Evolutionary conservation across 2,888 invertebrate genomes (phyloP).

Genomic region (Dicycla oo): DNA sequence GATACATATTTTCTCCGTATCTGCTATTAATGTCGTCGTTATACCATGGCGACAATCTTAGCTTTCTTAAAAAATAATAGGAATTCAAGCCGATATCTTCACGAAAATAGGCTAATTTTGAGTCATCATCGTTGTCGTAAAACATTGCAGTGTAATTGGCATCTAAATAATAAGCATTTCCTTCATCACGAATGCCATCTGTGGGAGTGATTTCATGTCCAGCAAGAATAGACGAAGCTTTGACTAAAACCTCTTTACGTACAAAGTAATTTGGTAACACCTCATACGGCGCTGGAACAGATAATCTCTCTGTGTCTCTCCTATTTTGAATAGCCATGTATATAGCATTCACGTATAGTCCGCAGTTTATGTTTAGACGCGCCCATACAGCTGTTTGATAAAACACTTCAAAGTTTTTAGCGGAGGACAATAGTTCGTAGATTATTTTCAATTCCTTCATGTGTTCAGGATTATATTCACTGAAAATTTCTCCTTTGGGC

Average conservation of each 20-base stretch:
- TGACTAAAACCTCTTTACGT: conserved; percentile 90
- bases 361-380: conserved; percentile 91
- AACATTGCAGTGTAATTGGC: conserved; percentile 84
- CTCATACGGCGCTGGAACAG: conserved; percentile 92
- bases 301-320: conserved; percentile 89
- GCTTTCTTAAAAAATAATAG: conserved; percentile 90
- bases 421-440: conserved; percentile 88
- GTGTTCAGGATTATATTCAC: conserved; percentile 80
- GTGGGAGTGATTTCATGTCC: conserved; percentile 74
- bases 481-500: conserved; percentile 82
- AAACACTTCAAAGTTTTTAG: conserved; percentile 91
- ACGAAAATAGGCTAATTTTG: conserved; percentile 92
- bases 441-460: conserved; percentile 78
- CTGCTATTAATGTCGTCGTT: conserved; percentile 83
- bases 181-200: conserved; percentile 78
- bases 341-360: conserved; percentile 91
- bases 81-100: conserved; percentile 93
- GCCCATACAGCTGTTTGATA: conserved; percentile 90
- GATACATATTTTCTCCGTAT: conserved; percentile 92
- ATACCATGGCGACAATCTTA: conserved; percentile 91
- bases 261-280: conserved; percentile 92
- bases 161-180: conserved; percentile 81
- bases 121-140: conserved; percentile 86
- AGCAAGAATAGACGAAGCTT: conserved; percentile 78
- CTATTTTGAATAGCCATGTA: conserved; percentile 91